Evolutionary conservation across 2,113 vertebrate species (phyloP).

Genomic region (Prunella himalayana): DNA sequence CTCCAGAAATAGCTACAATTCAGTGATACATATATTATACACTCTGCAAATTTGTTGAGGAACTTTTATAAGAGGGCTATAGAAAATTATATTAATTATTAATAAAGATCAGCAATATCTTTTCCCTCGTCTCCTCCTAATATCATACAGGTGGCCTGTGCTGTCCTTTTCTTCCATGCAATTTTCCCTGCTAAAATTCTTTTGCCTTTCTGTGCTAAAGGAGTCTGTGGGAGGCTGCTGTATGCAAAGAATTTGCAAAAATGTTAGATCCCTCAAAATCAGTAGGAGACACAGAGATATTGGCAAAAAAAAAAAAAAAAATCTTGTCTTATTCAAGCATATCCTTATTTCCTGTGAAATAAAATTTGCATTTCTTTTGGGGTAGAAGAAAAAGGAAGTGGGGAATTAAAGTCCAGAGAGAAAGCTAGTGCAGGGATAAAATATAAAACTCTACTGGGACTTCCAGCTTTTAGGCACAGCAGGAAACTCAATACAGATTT

Average conservation of each 20-base stretch:
- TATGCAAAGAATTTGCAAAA: conserved; percentile 49
- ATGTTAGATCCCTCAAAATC: conserved; percentile 45
- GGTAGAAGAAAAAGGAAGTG: conserved; percentile 18
- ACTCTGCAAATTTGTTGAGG: conserved; percentile 17
- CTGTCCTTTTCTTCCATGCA: conserved; percentile 11
- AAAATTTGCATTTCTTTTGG: conserved; percentile 55
- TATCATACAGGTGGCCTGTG: neutral
- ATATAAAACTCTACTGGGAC: conserved; percentile 50
- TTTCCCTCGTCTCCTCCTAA: neutral
- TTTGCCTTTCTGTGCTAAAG: conserved; percentile 11
- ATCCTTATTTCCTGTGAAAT: conserved; percentile 51
- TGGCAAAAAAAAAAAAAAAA: neutral
- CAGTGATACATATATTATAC: neutral
- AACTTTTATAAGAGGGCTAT: conserved; percentile 2
- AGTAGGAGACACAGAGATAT: conserved; percentile 19
- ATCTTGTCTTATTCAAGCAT: conserved; percentile 7
- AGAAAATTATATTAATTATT: conserved; percentile 58
- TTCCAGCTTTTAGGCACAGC: conserved; percentile 57
- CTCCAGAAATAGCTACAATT: conserved; percentile 37
- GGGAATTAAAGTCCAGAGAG: conserved; percentile 55
- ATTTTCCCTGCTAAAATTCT: conserved; percentile 7
- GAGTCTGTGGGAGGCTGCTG: conserved; percentile 42
- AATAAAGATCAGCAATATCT: conserved; percentile 33
- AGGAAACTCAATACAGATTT: conserved; percentile 63
- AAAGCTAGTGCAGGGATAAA: conserved; percentile 35